Evolutionary conservation across 2,113 vertebrate genomes (phyloP), one percentile per base, ranked within the genome.

Genomic region (Sphyrna mokarran): DNA sequence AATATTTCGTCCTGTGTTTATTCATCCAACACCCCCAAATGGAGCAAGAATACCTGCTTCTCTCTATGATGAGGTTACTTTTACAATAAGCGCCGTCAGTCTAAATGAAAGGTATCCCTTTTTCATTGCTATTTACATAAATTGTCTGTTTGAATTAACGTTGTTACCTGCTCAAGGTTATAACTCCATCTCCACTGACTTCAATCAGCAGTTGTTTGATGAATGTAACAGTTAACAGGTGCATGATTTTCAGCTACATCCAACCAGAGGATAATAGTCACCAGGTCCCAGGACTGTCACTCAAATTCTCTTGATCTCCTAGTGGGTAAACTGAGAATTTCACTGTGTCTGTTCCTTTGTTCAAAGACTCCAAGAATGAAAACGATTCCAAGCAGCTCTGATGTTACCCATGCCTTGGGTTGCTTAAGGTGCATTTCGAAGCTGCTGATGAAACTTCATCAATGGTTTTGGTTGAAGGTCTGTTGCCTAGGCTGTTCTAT

Each of bases 11-110:
- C 95, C 95, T 37, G 33, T 26, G 13, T 86, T 95, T 83, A 26
- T 83, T n/a, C 76, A 80, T 54, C 95, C 95, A 61, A 95, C 95
- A 26, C 95, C 95, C 23, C 43, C 78, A 61, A 95, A 85, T 85
- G 78, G 72, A 66, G 76, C 76, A 40, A 95, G 61, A 63, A 66
- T 95, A 83, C 61, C 78, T 43, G 54, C 80, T 40, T 66, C 80
- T 40, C 58, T 63, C 63, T 68, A 86, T 83, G 95, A 86, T 68
- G 80, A 85, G 37, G 58, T 95, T 40, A n/a, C 78, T 5, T 95
- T 95, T 23, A 95, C 95, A 78, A 95, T 95, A 78, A 95, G 80
- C 26, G 76, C 95, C 58, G 40, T 86, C 76, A 95, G 76, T 33
- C 48, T 40, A 86, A 66, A 95, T 80, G 95, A 83, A 85, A 95